These are phyloP conservation scores for Thamnaconus septentrionalis DNA, from an alignment of 2,113 vertebrate species.

Conservation along the genomic window DNA sequence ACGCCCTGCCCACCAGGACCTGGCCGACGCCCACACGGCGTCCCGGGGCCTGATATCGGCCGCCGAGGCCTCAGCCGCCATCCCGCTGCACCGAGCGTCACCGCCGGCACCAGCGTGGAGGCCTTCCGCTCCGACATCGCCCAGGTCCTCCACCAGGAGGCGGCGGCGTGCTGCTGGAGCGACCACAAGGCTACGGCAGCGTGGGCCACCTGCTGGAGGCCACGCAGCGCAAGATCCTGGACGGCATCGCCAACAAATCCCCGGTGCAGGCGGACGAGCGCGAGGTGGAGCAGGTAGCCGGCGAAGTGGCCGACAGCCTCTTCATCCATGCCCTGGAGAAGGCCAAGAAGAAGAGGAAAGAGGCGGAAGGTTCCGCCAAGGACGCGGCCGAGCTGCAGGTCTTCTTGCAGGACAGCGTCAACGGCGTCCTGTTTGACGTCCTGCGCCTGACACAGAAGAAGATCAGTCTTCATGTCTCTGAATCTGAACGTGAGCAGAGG, in stretches of 20 bases:
- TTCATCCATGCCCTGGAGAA: conserved; percentile 87
- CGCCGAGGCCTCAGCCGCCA: conserved; percentile 78
- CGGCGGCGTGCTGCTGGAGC: conserved; percentile 79
- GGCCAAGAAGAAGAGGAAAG: conserved; percentile 76
- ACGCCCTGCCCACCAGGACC: conserved; percentile 40
- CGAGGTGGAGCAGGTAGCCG: too few relatives aligned
- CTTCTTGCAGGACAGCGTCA: conserved; percentile 81
- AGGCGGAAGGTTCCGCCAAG: conserved; percentile 57
- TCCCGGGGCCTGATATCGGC: conserved; percentile 78
- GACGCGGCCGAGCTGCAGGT: conserved; percentile 70
- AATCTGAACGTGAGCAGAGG: conserved; percentile 50
- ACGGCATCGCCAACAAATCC: conserved; percentile 82
- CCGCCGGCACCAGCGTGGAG: conserved; percentile 78
- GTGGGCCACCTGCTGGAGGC: conserved; percentile 84
- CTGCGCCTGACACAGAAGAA: conserved; percentile 87
- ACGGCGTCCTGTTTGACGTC: conserved; percentile 84
- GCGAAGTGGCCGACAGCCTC: conserved; percentile 84
- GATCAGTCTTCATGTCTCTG: conserved; percentile 78
- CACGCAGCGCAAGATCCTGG: conserved; percentile 82
- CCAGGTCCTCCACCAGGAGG: conserved; percentile 84
- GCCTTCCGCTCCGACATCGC: conserved; percentile 83
- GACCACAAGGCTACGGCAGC: conserved; percentile 78
- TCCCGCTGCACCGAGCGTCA: conserved; percentile 78
- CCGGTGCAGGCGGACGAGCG: too few relatives aligned
- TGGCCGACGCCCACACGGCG: conserved; percentile 65